Evolutionary conservation across 2,113 vertebrate species (phyloP), one percentile per base, ranked within the genome.

Genomic region (Zapus hudsonius): DNA sequence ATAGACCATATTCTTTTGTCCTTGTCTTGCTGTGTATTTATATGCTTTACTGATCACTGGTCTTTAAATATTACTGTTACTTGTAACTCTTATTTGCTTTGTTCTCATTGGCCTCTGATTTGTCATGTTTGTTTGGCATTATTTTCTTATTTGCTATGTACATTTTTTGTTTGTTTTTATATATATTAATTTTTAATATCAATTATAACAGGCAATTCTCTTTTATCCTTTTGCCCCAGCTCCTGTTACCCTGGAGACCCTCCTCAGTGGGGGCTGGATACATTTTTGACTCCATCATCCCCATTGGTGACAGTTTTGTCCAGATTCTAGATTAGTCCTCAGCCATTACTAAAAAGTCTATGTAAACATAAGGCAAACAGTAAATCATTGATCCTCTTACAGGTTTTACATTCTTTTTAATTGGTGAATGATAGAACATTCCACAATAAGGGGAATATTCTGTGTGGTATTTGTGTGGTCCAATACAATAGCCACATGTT

Each of bases 51-150:
- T 12, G 11, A 52, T 52, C 0, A 42, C 12, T 23, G 20, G 1
- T 31, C 75, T 64, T 69, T 42, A 13, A 52, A 11, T 40, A 19
- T n/a, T 47, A 38, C 36, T 84, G 40, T 55, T 81, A 29, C 59
- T 85, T 88, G 55, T 44, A 31, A 63, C 23, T 36, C 76, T 72
- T 20, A 7, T 79, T 92, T 84, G 33, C 91, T 83, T 85, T 86
- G 27, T 75, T 92, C 64, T 75, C 52, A 89, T 3, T 75, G 55
- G 72, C 33, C 59, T 86, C 52, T 79, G 36, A 80, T 76, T 66
- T 81, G 52, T 52, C 27, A 67, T 82, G 27, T 31, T 90, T 23
- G 0, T 84, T 92, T 87, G 75, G 3, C 38, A 66, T 87, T 91
- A 55, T 33, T 80, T 73, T 67, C 23, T 85, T 87, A n/a, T 44